phyloP scores from a whole-genome alignment of 2,113 vertebrate species.

The Channa argus region DNA sequence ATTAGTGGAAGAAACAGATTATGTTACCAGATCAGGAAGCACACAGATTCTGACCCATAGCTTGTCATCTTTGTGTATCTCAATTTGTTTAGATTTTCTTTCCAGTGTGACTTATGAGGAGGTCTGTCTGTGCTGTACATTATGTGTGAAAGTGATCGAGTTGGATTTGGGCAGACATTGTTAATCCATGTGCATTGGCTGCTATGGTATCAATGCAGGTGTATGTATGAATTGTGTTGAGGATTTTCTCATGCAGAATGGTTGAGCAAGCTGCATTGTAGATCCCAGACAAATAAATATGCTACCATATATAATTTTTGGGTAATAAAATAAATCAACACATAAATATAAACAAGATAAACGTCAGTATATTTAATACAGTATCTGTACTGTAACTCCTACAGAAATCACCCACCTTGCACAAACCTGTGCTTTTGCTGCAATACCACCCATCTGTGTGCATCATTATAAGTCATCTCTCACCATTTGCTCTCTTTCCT shows the following conservation, averaged over 20 bases:
- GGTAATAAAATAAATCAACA: no score
- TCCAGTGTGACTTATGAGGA: neutral
- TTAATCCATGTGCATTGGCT: conserved; percentile 45
- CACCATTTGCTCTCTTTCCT: neutral
- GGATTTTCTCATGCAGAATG: conserved; percentile 16
- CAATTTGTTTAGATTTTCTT: neutral
- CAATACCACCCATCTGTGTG: neutral
- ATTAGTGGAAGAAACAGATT: conserved; percentile 5
- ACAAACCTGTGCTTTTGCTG: neutral
- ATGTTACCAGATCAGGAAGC: conserved; percentile 9
- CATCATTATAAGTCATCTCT: neutral
- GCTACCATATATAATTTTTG: no score
- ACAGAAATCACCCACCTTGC: neutral
- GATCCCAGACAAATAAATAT: no score
- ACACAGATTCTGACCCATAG: neutral
- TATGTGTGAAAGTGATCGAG: conserved; percentile 3
- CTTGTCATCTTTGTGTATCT: no score
- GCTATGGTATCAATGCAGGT: conserved; percentile 28
- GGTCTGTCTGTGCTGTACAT: neutral
- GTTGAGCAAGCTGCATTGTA: conserved; percentile 23
- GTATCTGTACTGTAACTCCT: no score
- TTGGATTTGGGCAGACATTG: conserved; percentile 21
- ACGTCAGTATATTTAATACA: no score
- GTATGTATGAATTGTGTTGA: neutral
- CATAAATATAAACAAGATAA: no score